These are phyloP conservation scores for Platerodrilus igneus DNA, from an alignment of 2,888 invertebrate genomes.

Conservation along the genomic window DNA sequence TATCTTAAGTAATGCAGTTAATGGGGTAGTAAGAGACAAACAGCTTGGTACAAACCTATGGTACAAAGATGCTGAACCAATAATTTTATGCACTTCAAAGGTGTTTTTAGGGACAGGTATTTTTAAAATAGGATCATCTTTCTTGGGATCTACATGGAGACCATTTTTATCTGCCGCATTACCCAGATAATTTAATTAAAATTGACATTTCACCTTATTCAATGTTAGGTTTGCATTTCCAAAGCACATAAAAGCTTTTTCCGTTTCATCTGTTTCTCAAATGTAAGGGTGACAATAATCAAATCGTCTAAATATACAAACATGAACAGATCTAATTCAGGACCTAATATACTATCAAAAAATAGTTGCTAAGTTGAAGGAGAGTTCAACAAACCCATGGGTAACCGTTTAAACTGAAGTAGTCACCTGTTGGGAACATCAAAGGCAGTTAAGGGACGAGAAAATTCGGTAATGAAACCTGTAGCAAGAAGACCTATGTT, in stretches of 20 bases:
- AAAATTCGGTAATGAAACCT: too few species aligned
- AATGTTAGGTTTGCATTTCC: constrained; percentile 27
- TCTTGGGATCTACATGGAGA: constrained; percentile 32
- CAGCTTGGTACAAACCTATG: constrained; percentile 31
- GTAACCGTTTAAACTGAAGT: too few species aligned
- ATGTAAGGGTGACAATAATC: too few species aligned
- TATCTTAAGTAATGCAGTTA: constrained; percentile 27
- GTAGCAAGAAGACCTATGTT: too few species aligned
- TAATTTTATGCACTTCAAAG: constrained; percentile 32
- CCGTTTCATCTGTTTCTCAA: constrained; percentile 17
- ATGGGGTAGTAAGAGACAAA: constrained; percentile 27
- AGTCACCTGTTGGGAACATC: too few species aligned
- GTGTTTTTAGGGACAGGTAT: constrained; percentile 28
- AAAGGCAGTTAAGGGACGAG: too few species aligned
- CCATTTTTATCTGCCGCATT: constrained; percentile 30
- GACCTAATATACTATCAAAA: constrained; percentile 22
- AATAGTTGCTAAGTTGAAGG: constrained; percentile 24
- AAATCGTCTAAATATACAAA: too few species aligned
- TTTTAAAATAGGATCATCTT: constrained; percentile 30
- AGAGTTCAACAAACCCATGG: too few species aligned
- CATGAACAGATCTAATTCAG: too few species aligned
- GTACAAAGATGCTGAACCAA: constrained; percentile 33
- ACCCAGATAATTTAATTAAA: constrained; percentile 31
- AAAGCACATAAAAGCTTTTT: constrained; percentile 20
- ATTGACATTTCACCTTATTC: constrained; percentile 30